Base-by-base conservation (phyloP, 2,888 invertebrate genomes). In the Cacoxenus indagator region DNA sequence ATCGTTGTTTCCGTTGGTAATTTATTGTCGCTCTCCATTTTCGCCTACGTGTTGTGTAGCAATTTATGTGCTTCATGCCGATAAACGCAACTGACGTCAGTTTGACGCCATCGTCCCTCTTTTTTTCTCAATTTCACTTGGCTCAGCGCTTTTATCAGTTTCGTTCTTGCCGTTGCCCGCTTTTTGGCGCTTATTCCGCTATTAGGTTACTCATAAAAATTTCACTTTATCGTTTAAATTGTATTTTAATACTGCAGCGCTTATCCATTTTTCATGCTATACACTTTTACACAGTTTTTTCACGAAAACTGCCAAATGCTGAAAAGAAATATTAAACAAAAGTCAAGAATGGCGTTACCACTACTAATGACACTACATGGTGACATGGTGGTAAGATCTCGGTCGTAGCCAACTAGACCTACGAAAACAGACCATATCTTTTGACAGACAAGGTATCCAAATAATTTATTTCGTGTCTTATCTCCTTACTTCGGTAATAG, bases 301-400 rank as follows among this genome's bases (percentile, higher is more conserved):
- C 54, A 2, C 2, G 14, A 5, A 8, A 37, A 37, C 37, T 11
- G 5, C 37, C n/a, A n/a, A n/a, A n/a, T n/a, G n/a, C n/a, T n/a
- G n/a, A 37, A 8, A 4, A 37, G 9, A 37, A 37, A 8, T 11
- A 37, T 5, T 37, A 2, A 37, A 37, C 37, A 14, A 2, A 37
- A 37, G n/a, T n/a, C 37, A 61, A 67, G 26, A 26, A 37, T n/a
- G 72, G 75, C 75, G 70, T 68, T n/a, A n/a, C n/a, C n/a, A n/a
- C n/a, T n/a, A n/a, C n/a, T n/a, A n/a, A n/a, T n/a, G n/a, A n/a
- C n/a, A n/a, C n/a, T n/a, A n/a, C n/a, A n/a, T n/a, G n/a, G n/a
- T n/a, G n/a, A n/a, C n/a, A n/a, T n/a, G n/a, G n/a, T n/a, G n/a
- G n/a, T n/a, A n/a, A n/a, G n/a, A n/a, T n/a, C n/a, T n/a, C n/a